These are phyloP conservation scores for Hybognathus amarus DNA, from an alignment of 2,797 vertebrate species.

Conservation along the genomic window DNA sequence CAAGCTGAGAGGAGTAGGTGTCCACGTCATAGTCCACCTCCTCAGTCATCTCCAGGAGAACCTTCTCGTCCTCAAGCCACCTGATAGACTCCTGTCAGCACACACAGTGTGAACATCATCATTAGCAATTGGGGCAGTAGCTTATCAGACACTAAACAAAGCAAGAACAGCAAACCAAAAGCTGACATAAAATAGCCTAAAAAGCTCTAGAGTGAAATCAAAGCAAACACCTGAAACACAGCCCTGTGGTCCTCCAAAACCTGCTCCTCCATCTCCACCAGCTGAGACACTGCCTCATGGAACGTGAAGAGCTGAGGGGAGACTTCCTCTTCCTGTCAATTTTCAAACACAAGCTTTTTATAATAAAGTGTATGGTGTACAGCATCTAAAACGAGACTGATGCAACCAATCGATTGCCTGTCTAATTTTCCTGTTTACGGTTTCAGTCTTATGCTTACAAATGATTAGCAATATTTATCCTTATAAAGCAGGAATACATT, in stretches of 20 bases:
- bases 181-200: background rate
- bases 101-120: background rate
- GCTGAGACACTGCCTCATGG: constrained; percentile 96
- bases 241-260: constrained; percentile 95
- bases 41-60: constrained; percentile 95
- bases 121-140: background rate
- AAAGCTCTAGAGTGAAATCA: background rate
- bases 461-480: background rate
- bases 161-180: background rate
- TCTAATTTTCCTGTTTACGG: background rate
- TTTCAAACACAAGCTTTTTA: constrained; percentile 22
- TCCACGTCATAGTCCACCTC: constrained; percentile 98
- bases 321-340: constrained; percentile 92
- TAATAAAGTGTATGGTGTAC: background rate
- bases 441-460: background rate
- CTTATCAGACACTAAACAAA: background rate
- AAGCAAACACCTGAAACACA: constrained; percentile 91
- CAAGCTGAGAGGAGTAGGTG: constrained; percentile 92
- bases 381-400: background rate
- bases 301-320: constrained; percentile 96
- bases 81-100: constrained; percentile 89
- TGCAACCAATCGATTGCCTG: background rate
- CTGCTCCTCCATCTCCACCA: constrained; percentile 99
- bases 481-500: background rate
- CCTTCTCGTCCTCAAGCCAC: constrained; percentile 96